Evolutionary conservation across 2,113 vertebrate genomes (phyloP), one percentile per base, ranked within the genome.

Genomic region (Paradisaea rubra): DNA sequence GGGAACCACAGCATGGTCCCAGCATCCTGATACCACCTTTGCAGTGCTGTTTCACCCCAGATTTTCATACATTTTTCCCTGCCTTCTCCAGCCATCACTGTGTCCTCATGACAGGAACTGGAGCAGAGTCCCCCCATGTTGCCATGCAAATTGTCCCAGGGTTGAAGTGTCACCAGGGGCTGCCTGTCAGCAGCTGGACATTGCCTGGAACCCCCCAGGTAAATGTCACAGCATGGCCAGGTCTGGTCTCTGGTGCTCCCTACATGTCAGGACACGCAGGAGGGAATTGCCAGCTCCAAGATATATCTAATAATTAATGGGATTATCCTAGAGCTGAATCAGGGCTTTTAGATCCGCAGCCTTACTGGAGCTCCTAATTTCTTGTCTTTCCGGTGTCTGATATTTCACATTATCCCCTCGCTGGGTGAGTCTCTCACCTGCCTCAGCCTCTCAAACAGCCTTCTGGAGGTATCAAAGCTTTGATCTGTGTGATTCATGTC

Each of bases 291-390:
- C 50, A 70, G 31, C 22, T 57, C 57, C 19, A 17, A 44, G 25
- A 22, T 4, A 14, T 1, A 5, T 8, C 6, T 35, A 35, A 66
- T 24, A 2, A 2, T 16, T 21, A 10, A 7, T 56, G 64, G 25
- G 4, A 15, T 52, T 41, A 2, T 57, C 50, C 56, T 19, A 7
- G 45, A 27, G 24, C 64, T 70, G 57, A 49, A 45, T 54, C 2
- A 9, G 27, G 25, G 23, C 11, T 56, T 52, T 35, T 30, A 19
- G 49, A 20, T 27, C 27, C 28, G 52, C 28, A 57, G 18, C 35
- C 23, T 23, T 23, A 14, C 41, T 44, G 81, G 54, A 23, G 20
- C 30, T 23, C 14, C 45, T 49, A 5, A 8, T 78, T 84, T 52
- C 60, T 73, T 52, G 59, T n/a, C 35, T n/a, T 89, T 21, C 47